Base-by-base conservation (phyloP, 2,888 invertebrate species). In the Seira ritae region DNA sequence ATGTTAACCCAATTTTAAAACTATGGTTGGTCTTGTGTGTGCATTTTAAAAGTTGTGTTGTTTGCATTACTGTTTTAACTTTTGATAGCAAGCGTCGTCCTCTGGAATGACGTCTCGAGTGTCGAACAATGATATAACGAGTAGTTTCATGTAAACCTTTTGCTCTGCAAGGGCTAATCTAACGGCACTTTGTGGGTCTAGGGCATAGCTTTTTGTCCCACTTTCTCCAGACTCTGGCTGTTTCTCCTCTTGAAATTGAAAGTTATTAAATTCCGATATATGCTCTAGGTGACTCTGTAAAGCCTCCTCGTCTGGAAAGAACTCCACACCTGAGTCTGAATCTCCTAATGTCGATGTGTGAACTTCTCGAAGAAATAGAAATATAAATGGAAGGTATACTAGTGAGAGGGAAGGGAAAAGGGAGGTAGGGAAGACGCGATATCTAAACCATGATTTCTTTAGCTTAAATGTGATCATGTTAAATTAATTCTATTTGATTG, bases 151-250 rank as follows among this genome's bases (percentile, higher is more conserved):
- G 60, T 17, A 42, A 10, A 72, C 24, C 23, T 72, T 72, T 20
- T 60, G 72, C 60, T 72, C 72, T 3, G n/a, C 31, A 8, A 72
- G 17, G 1, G 72, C 72, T 6, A 72, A 31, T 17, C 60, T 46
- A 15, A 55, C 19, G 8, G 72, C 55, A 22, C 55, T 72, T 17
- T 55, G 24, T 8, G 50, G 46, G 23, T 72, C 60, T 24, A 72
- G 20, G 3, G 72, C 72, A 17, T 72, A 72, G 60, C 60, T 42
- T 42, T 42, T 12, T n/a, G n/a, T n/a, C n/a, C n/a, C n/a, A n/a
- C n/a, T n/a, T n/a, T n/a, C n/a, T n/a, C n/a, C n/a, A n/a, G n/a
- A n/a, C 42, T 42, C 12, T 42, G 42, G 12, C 42, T 8, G 12
- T 42, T 42, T 42, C 42, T 6, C 6, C 12, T 12, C 42, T 42